phyloP scores from a whole-genome alignment of 2,888 invertebrate genomes.

The Cataglyphis livida region DNA sequence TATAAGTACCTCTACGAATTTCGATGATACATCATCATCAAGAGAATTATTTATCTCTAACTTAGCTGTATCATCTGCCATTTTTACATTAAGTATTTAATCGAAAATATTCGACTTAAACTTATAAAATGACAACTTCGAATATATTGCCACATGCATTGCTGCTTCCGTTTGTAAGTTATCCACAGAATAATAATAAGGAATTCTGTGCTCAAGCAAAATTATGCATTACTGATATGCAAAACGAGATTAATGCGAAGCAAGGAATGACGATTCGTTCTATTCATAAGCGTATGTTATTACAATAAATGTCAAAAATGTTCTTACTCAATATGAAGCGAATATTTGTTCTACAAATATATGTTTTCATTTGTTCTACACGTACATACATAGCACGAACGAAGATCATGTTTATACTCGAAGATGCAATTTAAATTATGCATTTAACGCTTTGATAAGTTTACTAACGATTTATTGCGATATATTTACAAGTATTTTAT shows the following conservation, averaged over 20 bases:
- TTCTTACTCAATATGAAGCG: background rate
- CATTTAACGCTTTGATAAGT: background rate
- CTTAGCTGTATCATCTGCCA: background rate
- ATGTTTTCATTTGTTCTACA: constrained; percentile 8
- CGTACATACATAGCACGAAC: background rate
- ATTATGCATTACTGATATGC: constrained; percentile 11
- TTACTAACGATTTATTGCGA: background rate
- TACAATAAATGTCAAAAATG: constrained; percentile 17
- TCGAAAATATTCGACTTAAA: background rate
- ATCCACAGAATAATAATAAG: background rate
- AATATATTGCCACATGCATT: background rate
- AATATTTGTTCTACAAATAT: background rate
- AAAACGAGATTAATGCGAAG: background rate
- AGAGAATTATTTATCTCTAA: constrained; percentile 33
- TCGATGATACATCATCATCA: constrained; percentile 48
- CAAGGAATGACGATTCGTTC: background rate
- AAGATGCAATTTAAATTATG: background rate
- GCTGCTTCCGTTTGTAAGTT: background rate
- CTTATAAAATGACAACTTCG: background rate
- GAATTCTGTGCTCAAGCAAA: background rate
- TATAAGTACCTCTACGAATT: constrained; percentile 56
- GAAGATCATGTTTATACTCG: background rate
- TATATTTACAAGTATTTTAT: background rate
- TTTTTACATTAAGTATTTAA: constrained; percentile 49
- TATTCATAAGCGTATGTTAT: background rate